Conservation (phyloP, 2,888 invertebrate species). For the Microchrysa polita region DNA sequence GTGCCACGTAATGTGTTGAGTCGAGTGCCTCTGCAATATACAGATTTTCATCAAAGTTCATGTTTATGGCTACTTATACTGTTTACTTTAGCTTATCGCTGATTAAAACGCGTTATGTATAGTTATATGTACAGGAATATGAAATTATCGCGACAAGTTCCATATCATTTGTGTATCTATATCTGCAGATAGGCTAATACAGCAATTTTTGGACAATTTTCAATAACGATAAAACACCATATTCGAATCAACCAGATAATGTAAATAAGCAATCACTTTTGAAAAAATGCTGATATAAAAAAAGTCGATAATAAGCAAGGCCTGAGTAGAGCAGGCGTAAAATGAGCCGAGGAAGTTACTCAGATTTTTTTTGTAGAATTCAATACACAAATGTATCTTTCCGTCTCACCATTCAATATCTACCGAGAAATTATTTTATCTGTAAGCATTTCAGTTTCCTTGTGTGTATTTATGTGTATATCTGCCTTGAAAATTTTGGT, state of each 20-base stretch:
- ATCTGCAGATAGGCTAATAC: constrained; percentile 21
- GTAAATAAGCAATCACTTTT: constrained; percentile 23
- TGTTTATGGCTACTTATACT: neutral
- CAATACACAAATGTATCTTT: neutral
- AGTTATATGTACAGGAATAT: neutral
- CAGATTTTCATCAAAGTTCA: constrained; percentile 20
- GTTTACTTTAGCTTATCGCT: constrained; percentile 28
- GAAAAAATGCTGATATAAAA: neutral
- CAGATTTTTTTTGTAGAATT: neutral
- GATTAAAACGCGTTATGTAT: constrained; percentile 19
- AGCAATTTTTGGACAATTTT: constrained; percentile 20
- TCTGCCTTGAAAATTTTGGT: neutral
- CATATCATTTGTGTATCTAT: neutral
- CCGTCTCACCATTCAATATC: neutral
- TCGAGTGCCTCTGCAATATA: neutral
- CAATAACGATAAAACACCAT: neutral
- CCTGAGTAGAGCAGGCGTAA: neutral
- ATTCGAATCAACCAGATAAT: neutral
- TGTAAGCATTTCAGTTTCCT: constrained; percentile 1
- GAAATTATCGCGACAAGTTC: constrained; percentile 12
- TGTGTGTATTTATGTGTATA: too few relatives aligned
- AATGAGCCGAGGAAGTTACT: neutral
- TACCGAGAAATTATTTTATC: neutral
- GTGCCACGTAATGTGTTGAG: neutral
- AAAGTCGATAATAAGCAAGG: neutral